Evolutionary conservation across 1,140 invertebrate species (phyloP), one percentile per base, ranked within the genome.

Genomic region (Aphidius ervi): DNA sequence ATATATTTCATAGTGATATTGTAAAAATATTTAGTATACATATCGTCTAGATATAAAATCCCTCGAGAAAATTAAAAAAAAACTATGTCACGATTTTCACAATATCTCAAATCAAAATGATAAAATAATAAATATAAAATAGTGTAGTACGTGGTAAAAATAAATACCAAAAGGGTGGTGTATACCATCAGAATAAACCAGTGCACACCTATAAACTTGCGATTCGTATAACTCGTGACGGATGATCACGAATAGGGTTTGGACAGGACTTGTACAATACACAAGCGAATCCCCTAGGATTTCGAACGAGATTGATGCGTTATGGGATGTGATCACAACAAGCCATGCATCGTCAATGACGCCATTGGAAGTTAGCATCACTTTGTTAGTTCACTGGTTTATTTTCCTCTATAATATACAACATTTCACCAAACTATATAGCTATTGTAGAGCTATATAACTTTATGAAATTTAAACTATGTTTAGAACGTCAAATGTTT

Each of bases 311-410:
- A 70, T 72, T 72, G 68, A 70, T 71, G 70, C 64, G 67, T 68
- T 70, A 68, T 70, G 65, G 65, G 68, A 70, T 66, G 64, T 63
- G 67, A 71, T 71, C 70, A 66, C 67, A 69, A 69, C 69, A 68
- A 68, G 59, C 65, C 63, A 70, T 71, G 68, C 70, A 68, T 71
- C 65, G 65, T 45, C 67, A 70, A 71, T 70, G 65, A 70, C 64
- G 62, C 57, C 56, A 57, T 48, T 49, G 43, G 53, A 65, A 62
- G 40, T 66, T 61, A 59, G 45, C 57, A 47, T 62, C 63, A 60
- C 61, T 59, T 43, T 45, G 23, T 41, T 43, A 16, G 37, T 50
- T 42, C 50, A 31, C 42, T 52, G 40, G 60, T 48, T 52, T 57
- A 23, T 31, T 6, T 59, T 42, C 45, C 23, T 40, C 53, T 55